phyloP scores from a whole-genome alignment of 2,113 vertebrate species.

The Sus scrofa region T2T-Sscrofa CM000826.6:144820501-144821000 shows the following conservation, averaged over 20 bases:
- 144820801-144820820: not conserved
- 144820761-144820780: accelerated
- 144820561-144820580: not conserved
- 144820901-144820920: not conserved
- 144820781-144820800: not conserved
- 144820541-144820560: not conserved
- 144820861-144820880: not conserved
- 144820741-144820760: not conserved
- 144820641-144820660: not conserved
- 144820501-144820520: not conserved
- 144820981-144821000: too few species aligned
- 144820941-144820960: too few species aligned
- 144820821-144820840: not conserved
- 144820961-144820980: too few species aligned
- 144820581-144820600: not conserved
- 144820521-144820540: not conserved
- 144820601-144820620: not conserved
- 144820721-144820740: not conserved
- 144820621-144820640: too few species aligned
- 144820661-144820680: not conserved
- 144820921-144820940: not conserved
- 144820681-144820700: too few species aligned
- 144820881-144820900: conserved; percentile 5
- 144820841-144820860: not conserved
- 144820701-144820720: accelerated